Evolutionary conservation across 2,888 invertebrate species (phyloP), one percentile per base, ranked within the genome.

Genomic region (Isoperla grammatica): DNA sequence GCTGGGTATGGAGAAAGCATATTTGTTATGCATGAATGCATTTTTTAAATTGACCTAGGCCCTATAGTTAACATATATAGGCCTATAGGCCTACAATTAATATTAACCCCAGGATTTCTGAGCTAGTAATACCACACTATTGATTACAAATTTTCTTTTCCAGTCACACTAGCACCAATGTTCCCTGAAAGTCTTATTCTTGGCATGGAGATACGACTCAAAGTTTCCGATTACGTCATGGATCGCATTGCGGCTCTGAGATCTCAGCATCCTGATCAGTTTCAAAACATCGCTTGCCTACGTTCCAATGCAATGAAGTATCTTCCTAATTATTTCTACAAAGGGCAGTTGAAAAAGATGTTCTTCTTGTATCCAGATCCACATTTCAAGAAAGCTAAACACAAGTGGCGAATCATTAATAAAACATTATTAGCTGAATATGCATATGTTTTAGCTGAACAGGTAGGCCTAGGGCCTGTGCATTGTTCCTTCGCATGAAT

Each of bases 351-450:
- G 45, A 85, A 85, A 63, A 97, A 97, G 77, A 93, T 99, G 88
- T 99, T 99, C 75, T 98, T 99, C 75, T 78, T 99, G 15, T 99
- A 96, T 75, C 99, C 99, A 20, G 99, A 99, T 78, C 99, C 99
- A 29, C 99, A 99, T 78, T 99, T 99, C 74, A 99, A 99, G 74
- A 95, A 89, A 71, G 88, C 95, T 0, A 99, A 99, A 76, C 96
- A 98, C 72, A 99, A 99, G 75, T 99, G 99, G 99, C 82, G 99
- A 62, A 99, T 99, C 63, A 94, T 99, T 64, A 98, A 94, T 72
- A 85, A 88, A 68, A 88, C 88, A 68, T 78, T 98, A 37, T 78
- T 99, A 19, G 92, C 97, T 1, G 99, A 99, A 76, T 99, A 99
- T 80, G 98, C 98, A 0, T 99, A 94, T 78, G 86, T 95, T 43